Conservation (phyloP, 2,888 invertebrate species). For the Drosophila diplacantha region DNA sequence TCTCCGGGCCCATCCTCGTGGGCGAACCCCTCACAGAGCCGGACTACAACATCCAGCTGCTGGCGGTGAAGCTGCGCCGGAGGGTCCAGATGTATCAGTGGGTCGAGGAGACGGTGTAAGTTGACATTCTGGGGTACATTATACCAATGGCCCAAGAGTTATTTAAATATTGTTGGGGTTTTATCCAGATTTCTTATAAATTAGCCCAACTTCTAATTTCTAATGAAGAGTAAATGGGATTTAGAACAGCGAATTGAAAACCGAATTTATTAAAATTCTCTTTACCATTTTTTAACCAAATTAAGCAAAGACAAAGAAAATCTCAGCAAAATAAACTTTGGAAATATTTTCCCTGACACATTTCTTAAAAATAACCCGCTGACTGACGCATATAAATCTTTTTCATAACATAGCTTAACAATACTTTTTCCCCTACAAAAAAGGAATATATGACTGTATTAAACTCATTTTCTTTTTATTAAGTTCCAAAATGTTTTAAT, state of each 20-base stretch:
- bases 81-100: slow-evolving; percentile 96
- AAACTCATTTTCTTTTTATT: too few relatives aligned
- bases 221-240: too few relatives aligned
- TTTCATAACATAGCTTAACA: too few relatives aligned
- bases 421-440: too few relatives aligned
- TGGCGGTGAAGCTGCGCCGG: slow-evolving; percentile 89
- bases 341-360: neutral
- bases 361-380: slow-evolving; percentile 1
- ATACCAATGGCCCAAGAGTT: neutral
- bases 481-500: too few relatives aligned
- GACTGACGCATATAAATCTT: neutral
- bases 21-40: slow-evolving; percentile 91
- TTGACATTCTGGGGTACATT: neutral
- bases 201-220: too few relatives aligned
- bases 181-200: too few relatives aligned
- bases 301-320: too few relatives aligned
- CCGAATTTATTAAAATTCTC: too few relatives aligned
- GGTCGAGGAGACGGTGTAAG: slow-evolving; percentile 84
- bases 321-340: neutral
- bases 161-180: neutral
- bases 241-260: too few relatives aligned
- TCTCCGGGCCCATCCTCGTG: slow-evolving; percentile 85
- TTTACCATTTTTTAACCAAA: too few relatives aligned
- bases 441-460: too few relatives aligned
- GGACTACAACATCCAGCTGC: slow-evolving; percentile 90